These are phyloP conservation scores for Apodemia mormo DNA, from an alignment of 2,888 invertebrate genomes.

Conservation along the genomic window DNA sequence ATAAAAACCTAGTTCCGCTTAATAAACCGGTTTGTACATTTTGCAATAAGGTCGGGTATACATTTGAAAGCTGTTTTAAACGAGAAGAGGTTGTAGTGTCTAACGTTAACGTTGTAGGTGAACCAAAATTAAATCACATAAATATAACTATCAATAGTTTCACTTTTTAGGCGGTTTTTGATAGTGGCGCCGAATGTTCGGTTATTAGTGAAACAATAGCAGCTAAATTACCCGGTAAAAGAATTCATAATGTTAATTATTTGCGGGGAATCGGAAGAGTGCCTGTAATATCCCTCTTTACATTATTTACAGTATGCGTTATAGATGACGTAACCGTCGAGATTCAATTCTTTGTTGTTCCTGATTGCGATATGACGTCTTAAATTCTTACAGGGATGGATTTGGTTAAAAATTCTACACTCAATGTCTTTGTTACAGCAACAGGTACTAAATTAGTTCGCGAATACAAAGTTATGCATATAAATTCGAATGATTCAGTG, in stretches of 20 bases:
- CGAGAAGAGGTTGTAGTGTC: constrained; percentile 35
- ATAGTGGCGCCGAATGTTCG: constrained; percentile 45
- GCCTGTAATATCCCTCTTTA: constrained; percentile 23
- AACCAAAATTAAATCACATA: constrained; percentile 29
- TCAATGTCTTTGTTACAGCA: constrained; percentile 24
- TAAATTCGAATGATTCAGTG: background rate
- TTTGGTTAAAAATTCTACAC: constrained; percentile 20
- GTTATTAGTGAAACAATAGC: constrained; percentile 41
- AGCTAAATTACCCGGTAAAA: constrained; percentile 37
- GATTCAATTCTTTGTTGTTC: constrained; percentile 24
- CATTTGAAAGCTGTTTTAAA: constrained; percentile 39
- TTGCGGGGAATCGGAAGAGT: constrained; percentile 26
- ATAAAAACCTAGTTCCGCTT: background rate
- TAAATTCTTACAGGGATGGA: constrained; percentile 29
- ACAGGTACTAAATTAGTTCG: constrained; percentile 5
- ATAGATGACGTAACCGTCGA: constrained; percentile 27
- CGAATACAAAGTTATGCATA: constrained; percentile 19
- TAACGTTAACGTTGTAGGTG: constrained; percentile 38
- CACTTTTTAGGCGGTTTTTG: constrained; percentile 37
- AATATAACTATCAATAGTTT: constrained; percentile 25
- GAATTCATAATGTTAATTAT: constrained; percentile 28
- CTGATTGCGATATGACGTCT: constrained; percentile 27
- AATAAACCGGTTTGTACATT: constrained; percentile 32
- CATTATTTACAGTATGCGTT: constrained; percentile 21
- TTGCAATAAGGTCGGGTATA: constrained; percentile 39